Base-by-base conservation (phyloP, 1,140 invertebrate species). In the Pogonomyrmex californicus region DNA sequence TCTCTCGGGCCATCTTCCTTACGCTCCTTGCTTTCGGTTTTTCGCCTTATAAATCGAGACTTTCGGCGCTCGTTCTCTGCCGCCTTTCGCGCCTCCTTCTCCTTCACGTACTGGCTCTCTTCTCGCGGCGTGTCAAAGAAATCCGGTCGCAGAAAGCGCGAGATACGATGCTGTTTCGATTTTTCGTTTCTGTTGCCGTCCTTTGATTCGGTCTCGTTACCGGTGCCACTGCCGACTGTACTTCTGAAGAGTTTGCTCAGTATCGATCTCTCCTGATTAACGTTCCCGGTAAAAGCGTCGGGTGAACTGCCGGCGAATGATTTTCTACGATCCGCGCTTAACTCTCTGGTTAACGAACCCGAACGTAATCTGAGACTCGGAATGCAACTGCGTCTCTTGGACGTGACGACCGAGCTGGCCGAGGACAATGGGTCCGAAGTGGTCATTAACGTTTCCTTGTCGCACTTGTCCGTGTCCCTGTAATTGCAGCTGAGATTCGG, bases 51-150 rank as follows among this genome's bases (percentile, higher is more conserved):
- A 38, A 95, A 95, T 14, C 94, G 89, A 0, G 93, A 94, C 56
- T 95, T 95, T n/a, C 94, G 90, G 0, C 95, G 89, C 60, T 95
- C 95, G 81, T 95, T 95, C 12, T 95, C 94, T 44, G 94, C 94
- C 0, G 94, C 94, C 10, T 94, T 95, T 4, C 92, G 93, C 0
- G 94, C 97, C 87, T 97, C 97, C 86, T 97, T 97, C 77, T 97
- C 97, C 81, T 97, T 97, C 1, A 96, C 95, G 87, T 96, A 97
- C n/a, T 96, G 94, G 92, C 96, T 97, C 86, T 97, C 97, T 87
- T 97, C 97, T 58, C 96, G 93, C 0, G 97, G 96, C 0, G 97
- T 96, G 75, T 98, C 97, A 89, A 97, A 98, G 91, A 98, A 98
- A 92, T 98, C 97, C 0, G 97, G 97, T 12, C 97, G 95, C 71